Conservation (phyloP, 2,797 vertebrate species). For the Hyperoplus lanceolatus region DNA sequence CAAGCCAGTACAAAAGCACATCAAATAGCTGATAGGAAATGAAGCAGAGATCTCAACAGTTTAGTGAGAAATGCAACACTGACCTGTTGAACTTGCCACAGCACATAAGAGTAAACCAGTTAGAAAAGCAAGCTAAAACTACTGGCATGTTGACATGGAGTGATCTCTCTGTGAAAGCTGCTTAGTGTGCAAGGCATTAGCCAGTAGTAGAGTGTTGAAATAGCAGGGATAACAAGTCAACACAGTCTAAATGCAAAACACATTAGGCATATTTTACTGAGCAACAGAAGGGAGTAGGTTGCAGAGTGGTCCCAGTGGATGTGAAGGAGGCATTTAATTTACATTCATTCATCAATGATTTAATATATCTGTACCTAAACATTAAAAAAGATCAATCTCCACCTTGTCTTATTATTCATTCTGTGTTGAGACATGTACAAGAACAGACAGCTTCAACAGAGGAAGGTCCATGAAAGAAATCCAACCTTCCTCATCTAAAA, state of each 20-base stretch:
- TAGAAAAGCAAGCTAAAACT: constrained; percentile 54
- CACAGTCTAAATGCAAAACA: constrained; percentile 42
- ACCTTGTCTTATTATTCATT: background rate
- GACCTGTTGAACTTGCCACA: constrained; percentile 50
- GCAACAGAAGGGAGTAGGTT: background rate
- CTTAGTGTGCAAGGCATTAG: constrained; percentile 73
- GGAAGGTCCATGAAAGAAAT: background rate
- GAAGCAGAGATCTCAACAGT: constrained; percentile 6
- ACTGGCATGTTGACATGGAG: constrained; percentile 56
- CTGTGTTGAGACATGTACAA: background rate
- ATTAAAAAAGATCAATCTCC: background rate
- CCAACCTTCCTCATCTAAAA: background rate
- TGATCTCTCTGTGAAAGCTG: constrained; percentile 73
- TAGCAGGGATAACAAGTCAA: constrained; percentile 55
- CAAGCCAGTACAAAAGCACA: background rate
- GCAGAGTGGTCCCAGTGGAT: background rate
- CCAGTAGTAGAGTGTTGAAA: constrained; percentile 37
- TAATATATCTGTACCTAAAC: background rate
- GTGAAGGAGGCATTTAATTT: constrained; percentile 12
- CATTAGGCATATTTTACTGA: constrained; percentile 12
- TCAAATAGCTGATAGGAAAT: background rate
- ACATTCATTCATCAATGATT: background rate
- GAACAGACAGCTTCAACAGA: background rate
- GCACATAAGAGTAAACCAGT: constrained; percentile 44
- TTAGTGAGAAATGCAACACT: background rate